These are phyloP conservation scores for Drosophila pseudotakahashii DNA, from an alignment of 2,888 invertebrate genomes.

Conservation along the genomic window DNA sequence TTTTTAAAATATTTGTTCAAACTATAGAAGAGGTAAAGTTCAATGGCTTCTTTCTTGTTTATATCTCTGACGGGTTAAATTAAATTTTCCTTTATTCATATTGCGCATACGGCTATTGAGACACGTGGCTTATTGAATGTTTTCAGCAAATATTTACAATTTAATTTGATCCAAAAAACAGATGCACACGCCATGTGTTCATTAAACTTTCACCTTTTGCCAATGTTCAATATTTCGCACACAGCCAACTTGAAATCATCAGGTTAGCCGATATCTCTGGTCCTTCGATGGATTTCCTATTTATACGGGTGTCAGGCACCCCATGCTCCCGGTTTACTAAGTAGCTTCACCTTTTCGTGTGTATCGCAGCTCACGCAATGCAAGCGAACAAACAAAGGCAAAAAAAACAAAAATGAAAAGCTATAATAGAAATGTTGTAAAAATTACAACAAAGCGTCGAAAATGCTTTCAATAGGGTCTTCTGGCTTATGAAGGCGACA, in stretches of 20 bases:
- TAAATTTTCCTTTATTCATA: slow-evolving; percentile 6
- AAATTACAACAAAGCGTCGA: slow-evolving; percentile 52
- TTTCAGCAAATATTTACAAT: slow-evolving; percentile 33
- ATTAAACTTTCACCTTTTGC: slow-evolving; percentile 72
- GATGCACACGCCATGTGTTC: slow-evolving; percentile 63
- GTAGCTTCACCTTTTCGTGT: slow-evolving; percentile 23
- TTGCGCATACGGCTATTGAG: slow-evolving; percentile 12
- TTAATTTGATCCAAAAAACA: slow-evolving; percentile 25
- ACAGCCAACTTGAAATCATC: slow-evolving; percentile 16
- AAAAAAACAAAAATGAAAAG: not conserved
- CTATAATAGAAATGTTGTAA: slow-evolving; percentile 36
- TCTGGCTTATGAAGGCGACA: slow-evolving; percentile 54
- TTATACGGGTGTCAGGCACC: slow-evolving; percentile 31
- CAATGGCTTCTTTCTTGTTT: no score
- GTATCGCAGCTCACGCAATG: slow-evolving; percentile 56
- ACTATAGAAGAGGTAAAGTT: not conserved
- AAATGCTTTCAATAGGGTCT: slow-evolving; percentile 28
- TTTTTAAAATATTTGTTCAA: no score
- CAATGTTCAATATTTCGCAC: slow-evolving; percentile 28
- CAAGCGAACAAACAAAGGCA: slow-evolving; percentile 10
- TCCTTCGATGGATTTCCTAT: slow-evolving; percentile 42
- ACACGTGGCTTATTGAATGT: slow-evolving; percentile 41
- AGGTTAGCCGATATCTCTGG: slow-evolving; percentile 26
- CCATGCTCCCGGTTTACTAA: slow-evolving; percentile 9
- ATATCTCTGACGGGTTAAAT: no score